A percentile compares a stretch with the other conserved stretches of the same genome.
Evolutionary conservation across 1,140 invertebrate genomes (phyloP).

Genomic region (Aphelinus atriplicis): DNA sequence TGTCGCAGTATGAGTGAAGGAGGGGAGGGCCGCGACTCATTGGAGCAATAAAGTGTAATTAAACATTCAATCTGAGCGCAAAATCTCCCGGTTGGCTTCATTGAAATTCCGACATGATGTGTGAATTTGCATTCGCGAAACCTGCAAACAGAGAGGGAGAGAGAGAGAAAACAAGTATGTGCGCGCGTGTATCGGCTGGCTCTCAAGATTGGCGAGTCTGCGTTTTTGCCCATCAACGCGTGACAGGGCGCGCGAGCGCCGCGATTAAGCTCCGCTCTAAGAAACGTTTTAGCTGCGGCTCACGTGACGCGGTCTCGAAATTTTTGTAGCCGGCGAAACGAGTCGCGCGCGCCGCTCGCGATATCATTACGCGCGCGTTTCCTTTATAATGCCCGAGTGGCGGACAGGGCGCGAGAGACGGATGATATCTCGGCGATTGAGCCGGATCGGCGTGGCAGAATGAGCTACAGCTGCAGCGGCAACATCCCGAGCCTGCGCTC

Average conservation of each 20-base stretch:
- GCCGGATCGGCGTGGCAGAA: slow-evolving; percentile 33
- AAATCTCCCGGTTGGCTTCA: neutral
- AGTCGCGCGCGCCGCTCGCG: neutral
- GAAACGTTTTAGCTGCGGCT: too few relatives aligned
- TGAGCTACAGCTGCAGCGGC: slow-evolving; percentile 5
- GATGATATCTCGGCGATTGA: slow-evolving; percentile 27
- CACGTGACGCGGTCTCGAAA: too few relatives aligned
- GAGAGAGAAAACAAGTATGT: too few relatives aligned
- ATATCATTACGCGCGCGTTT: slow-evolving; percentile 30
- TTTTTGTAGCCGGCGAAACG: neutral
- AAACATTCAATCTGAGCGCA: neutral
- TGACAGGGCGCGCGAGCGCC: slow-evolving; percentile 11
- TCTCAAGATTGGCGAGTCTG: neutral
- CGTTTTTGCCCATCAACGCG: slow-evolving; percentile 3
- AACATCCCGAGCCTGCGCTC: too few relatives aligned
- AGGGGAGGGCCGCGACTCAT: too few relatives aligned
- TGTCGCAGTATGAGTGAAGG: too few relatives aligned
- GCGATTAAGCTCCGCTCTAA: neutral
- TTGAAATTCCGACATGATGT: slow-evolving; percentile 1
- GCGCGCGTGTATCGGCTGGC: too few relatives aligned
- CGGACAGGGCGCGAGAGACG: slow-evolving; percentile 9
- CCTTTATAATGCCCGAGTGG: slow-evolving; percentile 16
- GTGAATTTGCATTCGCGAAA: slow-evolving; percentile 12
- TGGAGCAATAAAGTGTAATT: neutral
- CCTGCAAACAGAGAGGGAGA: neutral